Evolutionary conservation across 2,113 vertebrate species (phyloP), one percentile per base, ranked within the genome.

Genomic region (Guaruba guarouba): DNA sequence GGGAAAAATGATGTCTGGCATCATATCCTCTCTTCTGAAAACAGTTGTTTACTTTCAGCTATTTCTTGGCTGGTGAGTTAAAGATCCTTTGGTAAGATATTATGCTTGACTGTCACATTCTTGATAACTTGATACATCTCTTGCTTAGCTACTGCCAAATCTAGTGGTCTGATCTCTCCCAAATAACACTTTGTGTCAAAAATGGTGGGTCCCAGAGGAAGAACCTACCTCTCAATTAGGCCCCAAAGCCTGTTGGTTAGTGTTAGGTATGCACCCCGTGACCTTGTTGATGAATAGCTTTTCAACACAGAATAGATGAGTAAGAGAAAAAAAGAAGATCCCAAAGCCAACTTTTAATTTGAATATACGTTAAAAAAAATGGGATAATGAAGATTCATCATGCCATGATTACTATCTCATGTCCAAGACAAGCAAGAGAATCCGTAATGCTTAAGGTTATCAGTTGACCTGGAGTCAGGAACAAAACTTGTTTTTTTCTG

Each of bases 191-290:
- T 62, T 77, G 7, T 46, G 46, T 43, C 11, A 86, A 80, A 93
- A 92, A 59, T 23, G 0, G 54, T 15, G 7, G 24, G 31, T 44
- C 28, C 31, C 7, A 44, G 29, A 77, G 33, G 35, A 80, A 88
- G 14, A 43, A 4, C 17, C 11, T 62, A 4, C 3, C 4, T 62
- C 37, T 33, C 6, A 39, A 6, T 61, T 28, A 55, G 3, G 10
- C 7, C 16, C 28, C 16, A 54, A 35, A 61, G 10, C 6, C 12
- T 54, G 11, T 23, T 54, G 6, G 6, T 77, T 68, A 48, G 17
- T 29, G 46, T 57, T 5, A 77, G 23, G n/a, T 15, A 66, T 7
- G 2, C 7, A 44, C 5, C 2, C 23, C 3, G 3, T 4, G 6
- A 71, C 9, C 11, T 64, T 80, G 62, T 7, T 4, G 6, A 27